phyloP scores from a whole-genome alignment of 2,888 invertebrate genomes.

The Allacma fusca region DNA sequence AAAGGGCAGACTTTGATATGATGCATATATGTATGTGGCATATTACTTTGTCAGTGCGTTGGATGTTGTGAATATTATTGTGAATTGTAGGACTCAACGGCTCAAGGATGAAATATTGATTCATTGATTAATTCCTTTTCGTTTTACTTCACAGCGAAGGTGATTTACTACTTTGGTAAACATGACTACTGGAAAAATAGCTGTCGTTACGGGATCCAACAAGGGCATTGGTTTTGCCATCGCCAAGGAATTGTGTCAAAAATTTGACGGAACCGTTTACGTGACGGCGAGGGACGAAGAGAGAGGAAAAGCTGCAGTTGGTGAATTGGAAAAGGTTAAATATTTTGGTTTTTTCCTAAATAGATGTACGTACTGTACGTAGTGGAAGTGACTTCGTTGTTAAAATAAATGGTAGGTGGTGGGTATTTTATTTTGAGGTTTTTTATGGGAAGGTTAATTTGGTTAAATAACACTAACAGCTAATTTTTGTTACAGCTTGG shows the following conservation, averaged over 20 bases:
- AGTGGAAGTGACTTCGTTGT: too few relatives aligned
- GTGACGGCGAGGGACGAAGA: slow-evolving; percentile 72
- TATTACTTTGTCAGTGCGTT: too few relatives aligned
- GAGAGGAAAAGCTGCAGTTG: slow-evolving; percentile 71
- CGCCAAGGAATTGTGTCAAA: slow-evolving; percentile 72
- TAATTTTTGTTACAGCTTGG: slow-evolving; percentile 61
- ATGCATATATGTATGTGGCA: too few relatives aligned
- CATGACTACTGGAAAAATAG: slow-evolving; percentile 39
- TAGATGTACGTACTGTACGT: too few relatives aligned
- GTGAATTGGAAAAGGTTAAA: slow-evolving; percentile 68
- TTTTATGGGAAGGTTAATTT: background rate
- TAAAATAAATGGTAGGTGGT: background rate
- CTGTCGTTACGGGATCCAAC: slow-evolving; percentile 73
- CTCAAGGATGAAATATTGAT: too few relatives aligned
- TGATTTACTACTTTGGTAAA: too few relatives aligned
- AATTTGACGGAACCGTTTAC: slow-evolving; percentile 74
- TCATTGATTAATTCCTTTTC: too few relatives aligned
- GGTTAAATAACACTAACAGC: background rate
- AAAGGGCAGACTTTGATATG: too few relatives aligned
- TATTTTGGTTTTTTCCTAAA: background rate
- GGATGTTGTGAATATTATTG: too few relatives aligned
- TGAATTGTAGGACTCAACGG: too few relatives aligned
- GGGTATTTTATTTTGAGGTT: background rate
- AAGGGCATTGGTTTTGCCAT: slow-evolving; percentile 77
- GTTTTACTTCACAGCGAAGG: too few relatives aligned